phyloP scores from a whole-genome alignment of 1,140 invertebrate species.

The Drusus annulatus region DNA sequence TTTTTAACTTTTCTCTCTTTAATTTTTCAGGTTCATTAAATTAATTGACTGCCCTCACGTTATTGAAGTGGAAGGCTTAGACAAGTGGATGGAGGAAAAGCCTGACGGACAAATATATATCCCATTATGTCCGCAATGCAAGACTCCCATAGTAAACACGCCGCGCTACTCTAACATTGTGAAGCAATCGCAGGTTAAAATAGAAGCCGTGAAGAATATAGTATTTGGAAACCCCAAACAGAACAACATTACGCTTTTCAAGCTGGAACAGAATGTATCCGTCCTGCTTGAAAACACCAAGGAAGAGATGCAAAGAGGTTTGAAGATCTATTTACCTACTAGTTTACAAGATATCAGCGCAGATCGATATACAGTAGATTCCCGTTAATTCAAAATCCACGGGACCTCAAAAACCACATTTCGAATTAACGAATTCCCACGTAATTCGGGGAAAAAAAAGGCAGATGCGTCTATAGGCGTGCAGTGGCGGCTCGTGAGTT shows the following conservation, averaged over 20 bases:
- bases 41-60: constrained; percentile 49
- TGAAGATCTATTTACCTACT: not conserved
- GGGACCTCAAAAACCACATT: too few relatives aligned
- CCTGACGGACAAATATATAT: constrained; percentile 20
- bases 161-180: constrained; percentile 39
- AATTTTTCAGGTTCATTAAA: constrained; percentile 45
- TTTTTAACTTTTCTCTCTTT: too few relatives aligned
- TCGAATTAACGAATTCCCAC: too few relatives aligned
- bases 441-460: too few relatives aligned
- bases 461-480: too few relatives aligned
- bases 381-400: not conserved
- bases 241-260: not conserved
- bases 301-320: not conserved
- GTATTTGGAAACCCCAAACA: constrained; percentile 2
- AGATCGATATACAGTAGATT: not conserved
- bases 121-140: constrained; percentile 47
- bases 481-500: too few relatives aligned
- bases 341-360: not conserved
- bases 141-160: constrained; percentile 42
- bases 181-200: not conserved
- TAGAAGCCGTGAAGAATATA: constrained; percentile 27
- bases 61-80: constrained; percentile 43
- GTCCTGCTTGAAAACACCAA: not conserved
- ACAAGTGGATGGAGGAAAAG: constrained; percentile 27
- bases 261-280: not conserved